Conservation (phyloP, 37 sponge, comb jelly and placozoan species). For the Ianthella basta region DNA sequence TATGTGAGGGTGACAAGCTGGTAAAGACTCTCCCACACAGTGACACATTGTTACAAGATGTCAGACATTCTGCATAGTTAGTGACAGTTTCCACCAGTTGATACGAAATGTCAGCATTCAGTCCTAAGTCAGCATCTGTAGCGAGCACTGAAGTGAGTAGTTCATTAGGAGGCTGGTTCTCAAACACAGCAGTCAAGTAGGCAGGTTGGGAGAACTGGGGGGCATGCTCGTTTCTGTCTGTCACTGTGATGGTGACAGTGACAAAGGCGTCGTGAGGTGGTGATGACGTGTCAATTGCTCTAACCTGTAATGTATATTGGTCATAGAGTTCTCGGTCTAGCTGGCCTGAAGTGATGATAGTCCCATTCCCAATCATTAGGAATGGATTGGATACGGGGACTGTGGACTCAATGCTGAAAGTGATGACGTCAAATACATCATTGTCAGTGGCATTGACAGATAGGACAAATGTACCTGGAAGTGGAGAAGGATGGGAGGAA, state of each 20-base stretch:
- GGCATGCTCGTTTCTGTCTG: conserved; percentile 36
- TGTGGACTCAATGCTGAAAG: conserved; percentile 30
- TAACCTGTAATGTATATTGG: background rate
- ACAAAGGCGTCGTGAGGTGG: background rate
- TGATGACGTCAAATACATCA: conserved; percentile 55
- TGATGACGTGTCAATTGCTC: conserved; percentile 28
- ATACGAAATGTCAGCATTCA: background rate
- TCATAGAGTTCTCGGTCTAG: conserved; percentile 21
- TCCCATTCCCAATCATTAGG: conserved; percentile 16
- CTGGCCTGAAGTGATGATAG: background rate
- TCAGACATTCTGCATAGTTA: background rate
- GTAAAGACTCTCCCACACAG: background rate
- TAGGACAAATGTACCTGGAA: conserved; percentile 28
- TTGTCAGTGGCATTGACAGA: conserved; percentile 64
- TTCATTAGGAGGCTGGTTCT: conserved; percentile 56
- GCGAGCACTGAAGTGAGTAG: conserved; percentile 35
- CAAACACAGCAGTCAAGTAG: conserved; percentile 44
- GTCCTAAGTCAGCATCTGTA: conserved; percentile 53
- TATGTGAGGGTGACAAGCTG: background rate
- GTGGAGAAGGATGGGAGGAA: conserved; percentile 27
- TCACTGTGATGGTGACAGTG: conserved; percentile 26
- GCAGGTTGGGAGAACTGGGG: conserved; percentile 21
- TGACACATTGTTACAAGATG: background rate
- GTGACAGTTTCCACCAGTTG: background rate
- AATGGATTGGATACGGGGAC: conserved; percentile 18